Evolutionary conservation across 2,797 vertebrate genomes (phyloP).

Genomic region (Toxotes lorentzi): DNA sequence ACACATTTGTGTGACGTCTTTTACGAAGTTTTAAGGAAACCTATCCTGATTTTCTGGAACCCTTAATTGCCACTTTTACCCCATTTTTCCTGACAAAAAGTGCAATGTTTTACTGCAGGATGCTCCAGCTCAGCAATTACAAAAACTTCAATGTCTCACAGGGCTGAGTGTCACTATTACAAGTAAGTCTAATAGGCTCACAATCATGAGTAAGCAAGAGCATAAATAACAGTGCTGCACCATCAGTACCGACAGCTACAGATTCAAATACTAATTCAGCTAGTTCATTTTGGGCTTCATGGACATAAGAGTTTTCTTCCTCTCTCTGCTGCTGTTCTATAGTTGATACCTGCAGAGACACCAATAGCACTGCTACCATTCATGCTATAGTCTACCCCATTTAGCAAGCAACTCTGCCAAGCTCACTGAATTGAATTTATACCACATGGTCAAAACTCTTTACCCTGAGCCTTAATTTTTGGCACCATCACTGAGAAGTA

Average conservation of each 20-base stretch:
- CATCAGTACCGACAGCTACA: background rate
- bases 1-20: background rate
- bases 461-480: background rate
- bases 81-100: background rate
- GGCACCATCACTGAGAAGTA: background rate
- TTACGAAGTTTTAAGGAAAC: conserved; percentile 16
- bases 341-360: conserved; percentile 8
- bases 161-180: conserved; percentile 4
- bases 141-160: background rate
- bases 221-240: background rate
- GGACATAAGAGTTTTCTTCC: background rate
- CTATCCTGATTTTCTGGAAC: background rate
- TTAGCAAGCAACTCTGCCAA: background rate
- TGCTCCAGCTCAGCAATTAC: conserved; percentile 19
- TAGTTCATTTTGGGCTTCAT: background rate
- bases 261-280: background rate
- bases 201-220: background rate
- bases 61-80: background rate
- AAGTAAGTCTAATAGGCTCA: background rate
- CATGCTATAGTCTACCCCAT: background rate
- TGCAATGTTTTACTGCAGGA: background rate
- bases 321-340: background rate
- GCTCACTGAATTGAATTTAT: conserved; percentile 15
- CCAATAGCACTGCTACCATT: background rate
- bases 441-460: background rate